These are phyloP conservation scores for Aphaenogaster ashmeadi DNA, from an alignment of 1,140 invertebrate species.

Conservation along the genomic window DNA sequence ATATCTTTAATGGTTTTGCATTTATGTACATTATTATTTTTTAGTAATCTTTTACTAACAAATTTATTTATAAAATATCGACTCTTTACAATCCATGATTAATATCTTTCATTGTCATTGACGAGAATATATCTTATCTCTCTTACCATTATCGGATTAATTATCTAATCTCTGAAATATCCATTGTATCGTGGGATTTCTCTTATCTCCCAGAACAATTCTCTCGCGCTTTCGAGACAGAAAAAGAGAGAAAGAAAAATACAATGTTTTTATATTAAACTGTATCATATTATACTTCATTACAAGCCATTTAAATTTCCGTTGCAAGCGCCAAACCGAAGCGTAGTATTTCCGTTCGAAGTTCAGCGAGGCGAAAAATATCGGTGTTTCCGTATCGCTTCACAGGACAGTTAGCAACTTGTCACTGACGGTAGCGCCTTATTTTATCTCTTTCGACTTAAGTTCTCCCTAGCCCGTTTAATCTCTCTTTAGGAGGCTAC, in stretches of 20 bases:
- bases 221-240: background rate
- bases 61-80: slow-evolving; percentile 1
- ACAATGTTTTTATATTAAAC: background rate
- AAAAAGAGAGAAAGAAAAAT: background rate
- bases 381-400: slow-evolving; percentile 10
- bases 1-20: background rate
- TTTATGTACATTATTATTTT: background rate
- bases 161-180: background rate
- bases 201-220: background rate
- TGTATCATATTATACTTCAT: background rate
- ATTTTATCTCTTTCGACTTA: slow-evolving; percentile 23
- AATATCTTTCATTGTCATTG: background rate
- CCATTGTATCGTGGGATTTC: background rate
- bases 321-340: background rate
- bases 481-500: slow-evolving; percentile 44
- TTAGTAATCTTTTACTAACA: background rate
- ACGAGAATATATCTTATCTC: slow-evolving; percentile 11
- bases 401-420: slow-evolving; percentile 1
- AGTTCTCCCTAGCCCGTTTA: slow-evolving; percentile 12
- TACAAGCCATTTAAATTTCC: background rate
- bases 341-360: background rate
- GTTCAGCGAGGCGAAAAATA: slow-evolving; percentile 6
- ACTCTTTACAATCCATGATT: background rate
- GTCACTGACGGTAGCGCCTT: slow-evolving; percentile 29
- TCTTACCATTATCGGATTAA: background rate